Percentiles rank a stretch among this genome's conserved stretches.
Conservation (phyloP, 2,797 vertebrate species). For the Lepus oiostolus region DNA sequence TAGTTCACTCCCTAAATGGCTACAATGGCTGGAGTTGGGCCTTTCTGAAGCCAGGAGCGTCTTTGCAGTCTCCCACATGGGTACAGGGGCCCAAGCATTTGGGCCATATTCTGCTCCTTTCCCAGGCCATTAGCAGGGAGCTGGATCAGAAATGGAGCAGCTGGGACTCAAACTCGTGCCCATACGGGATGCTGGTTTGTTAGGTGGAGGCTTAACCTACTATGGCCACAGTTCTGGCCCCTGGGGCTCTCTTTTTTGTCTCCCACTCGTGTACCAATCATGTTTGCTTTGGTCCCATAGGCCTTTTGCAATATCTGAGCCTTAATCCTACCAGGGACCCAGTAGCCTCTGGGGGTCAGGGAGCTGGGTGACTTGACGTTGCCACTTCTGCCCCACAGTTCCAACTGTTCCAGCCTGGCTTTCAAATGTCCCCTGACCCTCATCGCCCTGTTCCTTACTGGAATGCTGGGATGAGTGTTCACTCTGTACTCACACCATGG, state of each 20-base stretch:
- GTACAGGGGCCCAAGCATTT: too few species aligned
- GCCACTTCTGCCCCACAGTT: neutral
- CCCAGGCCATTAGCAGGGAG: too few species aligned
- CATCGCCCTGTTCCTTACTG: neutral
- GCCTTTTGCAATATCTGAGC: neutral
- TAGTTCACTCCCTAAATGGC: too few species aligned
- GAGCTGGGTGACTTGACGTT: neutral
- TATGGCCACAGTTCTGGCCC: too few species aligned
- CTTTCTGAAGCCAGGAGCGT: too few species aligned
- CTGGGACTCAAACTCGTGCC: too few species aligned
- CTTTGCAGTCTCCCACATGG: too few species aligned
- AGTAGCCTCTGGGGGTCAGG: neutral
- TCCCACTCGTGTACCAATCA: neutral
- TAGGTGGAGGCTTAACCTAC: too few species aligned
- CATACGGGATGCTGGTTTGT: too few species aligned
- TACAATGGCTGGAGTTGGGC: too few species aligned
- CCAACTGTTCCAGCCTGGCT: neutral
- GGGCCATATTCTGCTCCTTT: too few species aligned
- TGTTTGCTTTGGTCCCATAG: neutral
- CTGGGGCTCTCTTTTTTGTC: constrained; percentile 2
- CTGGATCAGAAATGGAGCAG: too few species aligned
- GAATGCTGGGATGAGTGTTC: neutral
- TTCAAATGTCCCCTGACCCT: neutral
- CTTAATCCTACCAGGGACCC: neutral
- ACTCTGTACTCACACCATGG: neutral